Percentiles rank a stretch among this genome's conserved stretches.
These are phyloP conservation scores for Trichoplusia ni DNA, from an alignment of 1,140 invertebrate species.

Conservation along the genomic window DNA sequence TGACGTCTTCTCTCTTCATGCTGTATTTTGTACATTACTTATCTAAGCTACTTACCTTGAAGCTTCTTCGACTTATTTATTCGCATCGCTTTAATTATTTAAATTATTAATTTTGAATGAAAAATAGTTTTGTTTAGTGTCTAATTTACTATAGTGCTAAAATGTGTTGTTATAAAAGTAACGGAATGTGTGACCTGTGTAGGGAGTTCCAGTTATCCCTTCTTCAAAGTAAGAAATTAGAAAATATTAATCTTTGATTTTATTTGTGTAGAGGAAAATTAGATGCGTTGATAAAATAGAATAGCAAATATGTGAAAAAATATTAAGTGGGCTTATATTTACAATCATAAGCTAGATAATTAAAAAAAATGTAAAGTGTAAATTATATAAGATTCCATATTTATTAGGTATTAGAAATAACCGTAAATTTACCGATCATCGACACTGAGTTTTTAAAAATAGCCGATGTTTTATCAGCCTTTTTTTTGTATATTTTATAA, in stretches of 20 bases:
- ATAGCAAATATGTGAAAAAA: too few species aligned
- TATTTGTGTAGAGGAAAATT: too few species aligned
- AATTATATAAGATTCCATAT: too few species aligned
- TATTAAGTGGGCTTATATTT: too few species aligned
- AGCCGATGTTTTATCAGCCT: too few species aligned
- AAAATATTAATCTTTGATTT: not conserved
- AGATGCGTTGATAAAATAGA: too few species aligned
- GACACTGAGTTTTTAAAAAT: too few species aligned
- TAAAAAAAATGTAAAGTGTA: too few species aligned
- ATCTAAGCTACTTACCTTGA: slow-evolving; percentile 79
- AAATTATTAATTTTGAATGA: slow-evolving; percentile 45
- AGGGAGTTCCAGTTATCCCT: slow-evolving; percentile 70
- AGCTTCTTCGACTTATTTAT: slow-evolving; percentile 63
- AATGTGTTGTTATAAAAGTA: slow-evolving; percentile 77
- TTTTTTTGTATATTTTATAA: too few species aligned
- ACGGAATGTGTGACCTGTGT: slow-evolving; percentile 73
- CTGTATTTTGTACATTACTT: slow-evolving; percentile 76
- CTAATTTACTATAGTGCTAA: slow-evolving; percentile 37
- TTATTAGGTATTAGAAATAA: too few species aligned
- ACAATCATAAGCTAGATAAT: too few species aligned
- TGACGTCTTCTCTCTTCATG: slow-evolving; percentile 66
- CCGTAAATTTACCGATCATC: too few species aligned
- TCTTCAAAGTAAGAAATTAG: slow-evolving; percentile 68
- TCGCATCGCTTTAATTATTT: slow-evolving; percentile 56
- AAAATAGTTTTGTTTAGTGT: slow-evolving; percentile 36